These are phyloP conservation scores for Drosophila rubida DNA, from an alignment of 2,888 invertebrate genomes.

Conservation along the genomic window DNA sequence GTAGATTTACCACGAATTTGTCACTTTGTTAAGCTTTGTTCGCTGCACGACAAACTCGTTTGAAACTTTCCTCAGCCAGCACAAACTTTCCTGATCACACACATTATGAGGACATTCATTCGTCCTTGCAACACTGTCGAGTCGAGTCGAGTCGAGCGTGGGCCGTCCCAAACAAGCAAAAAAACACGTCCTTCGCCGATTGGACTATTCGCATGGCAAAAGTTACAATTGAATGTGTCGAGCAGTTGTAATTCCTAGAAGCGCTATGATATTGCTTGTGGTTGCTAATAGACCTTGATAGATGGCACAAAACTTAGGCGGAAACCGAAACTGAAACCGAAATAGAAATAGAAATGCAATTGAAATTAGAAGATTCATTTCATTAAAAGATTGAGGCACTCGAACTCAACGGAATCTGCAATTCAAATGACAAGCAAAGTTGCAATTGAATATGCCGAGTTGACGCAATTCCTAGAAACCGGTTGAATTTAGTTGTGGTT, in stretches of 20 bases:
- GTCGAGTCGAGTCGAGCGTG: background rate
- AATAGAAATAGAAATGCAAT: background rate
- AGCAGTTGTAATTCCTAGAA: constrained; percentile 8
- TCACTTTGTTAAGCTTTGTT: constrained; percentile 61
- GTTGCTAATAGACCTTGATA: background rate
- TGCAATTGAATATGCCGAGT: no score
- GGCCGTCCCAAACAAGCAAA: background rate
- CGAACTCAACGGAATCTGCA: no score
- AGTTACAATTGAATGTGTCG: constrained; percentile 6
- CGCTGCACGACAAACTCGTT: constrained; percentile 42
- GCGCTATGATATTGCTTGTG: constrained; percentile 11
- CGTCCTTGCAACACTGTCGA: constrained; percentile 3
- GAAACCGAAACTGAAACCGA: background rate
- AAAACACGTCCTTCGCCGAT: constrained; percentile 34
- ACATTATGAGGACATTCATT: constrained; percentile 57
- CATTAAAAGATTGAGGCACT: background rate
- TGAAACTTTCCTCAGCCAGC: constrained; percentile 40
- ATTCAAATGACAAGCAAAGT: no score
- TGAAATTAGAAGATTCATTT: constrained; percentile 2
- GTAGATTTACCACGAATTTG: constrained; percentile 66
- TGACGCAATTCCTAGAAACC: no score
- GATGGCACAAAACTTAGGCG: background rate
- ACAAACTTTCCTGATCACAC: constrained; percentile 56
- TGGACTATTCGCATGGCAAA: constrained; percentile 11
- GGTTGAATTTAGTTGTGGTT: no score